phyloP scores from a whole-genome alignment of 1,140 invertebrate species.

The Aphelenchoides besseyi region DNA sequence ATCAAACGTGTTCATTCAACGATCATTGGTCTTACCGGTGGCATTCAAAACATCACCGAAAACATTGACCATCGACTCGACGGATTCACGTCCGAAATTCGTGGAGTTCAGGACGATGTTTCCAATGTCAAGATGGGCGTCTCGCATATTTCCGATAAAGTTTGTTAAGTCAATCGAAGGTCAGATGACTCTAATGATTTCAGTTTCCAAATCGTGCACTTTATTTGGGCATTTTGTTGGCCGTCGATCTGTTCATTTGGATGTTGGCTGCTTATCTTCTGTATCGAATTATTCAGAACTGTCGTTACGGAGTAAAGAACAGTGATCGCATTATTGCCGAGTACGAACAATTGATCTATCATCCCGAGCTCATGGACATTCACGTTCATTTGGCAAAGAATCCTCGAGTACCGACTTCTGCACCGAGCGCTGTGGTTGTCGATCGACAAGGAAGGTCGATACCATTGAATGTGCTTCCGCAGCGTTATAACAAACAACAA shows the following conservation, averaged over 20 bases:
- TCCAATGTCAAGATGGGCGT: neutral
- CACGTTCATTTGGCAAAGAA: neutral
- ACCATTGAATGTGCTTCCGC: neutral
- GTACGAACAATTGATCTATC: conserved; percentile 10
- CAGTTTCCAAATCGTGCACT: conserved; percentile 22
- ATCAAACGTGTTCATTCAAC: neutral
- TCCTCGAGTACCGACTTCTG: neutral
- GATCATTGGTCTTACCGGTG: neutral
- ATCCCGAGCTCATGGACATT: neutral
- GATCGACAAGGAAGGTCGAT: neutral
- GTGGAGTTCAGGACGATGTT: conserved; percentile 8
- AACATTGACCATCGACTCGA: neutral
- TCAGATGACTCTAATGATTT: neutral
- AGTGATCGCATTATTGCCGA: neutral
- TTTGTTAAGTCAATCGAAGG: neutral
- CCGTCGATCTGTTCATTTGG: conserved; percentile 23
- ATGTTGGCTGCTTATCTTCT: conserved; percentile 19
- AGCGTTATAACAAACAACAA: neutral
- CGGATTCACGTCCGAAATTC: neutral
- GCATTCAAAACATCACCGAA: conserved; percentile 1
- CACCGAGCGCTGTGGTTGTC: neutral
- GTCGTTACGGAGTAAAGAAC: conserved; percentile 18
- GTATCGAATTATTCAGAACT: conserved; percentile 24
- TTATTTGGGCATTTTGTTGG: conserved; percentile 9
- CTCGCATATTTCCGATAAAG: conserved; percentile 11